Evolutionary conservation across 2,888 invertebrate genomes (phyloP), one percentile per base, ranked within the genome.

Genomic region (Drosophila eohydei): DNA sequence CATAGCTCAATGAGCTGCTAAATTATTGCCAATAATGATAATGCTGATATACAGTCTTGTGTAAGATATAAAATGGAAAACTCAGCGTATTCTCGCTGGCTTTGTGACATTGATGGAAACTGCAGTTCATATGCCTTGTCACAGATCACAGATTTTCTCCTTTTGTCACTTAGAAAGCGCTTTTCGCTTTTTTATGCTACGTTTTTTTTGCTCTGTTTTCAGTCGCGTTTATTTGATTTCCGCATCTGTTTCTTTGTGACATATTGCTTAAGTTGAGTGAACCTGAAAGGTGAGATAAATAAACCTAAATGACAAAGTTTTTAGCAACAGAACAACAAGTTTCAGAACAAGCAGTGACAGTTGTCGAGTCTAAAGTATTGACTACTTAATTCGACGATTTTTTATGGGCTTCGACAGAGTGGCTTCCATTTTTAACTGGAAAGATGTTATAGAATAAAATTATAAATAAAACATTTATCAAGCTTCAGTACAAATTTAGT

Each of bases 111-210:
- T 78, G 83, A 83, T 68, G 74, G 71, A 74, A 82, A 81, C 73
- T 72, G 62, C 76, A 68, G 52, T 67, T 71, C 66, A 67, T 54
- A 43, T 34, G 56, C 51, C 36, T 54, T 57, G 46, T 32, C 11
- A 54, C 54, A 34, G 64, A 62, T 43, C 65, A 48, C 66, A 50
- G 48, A 54, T 54, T 70, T 63, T 61, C 61, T 40, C 54, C 66
- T 74, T 65, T 72, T 78, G 75, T 81, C 82, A 74, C 80, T 83
- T 84, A 84, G 84, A 84, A 84, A 74, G 60, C 50, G 55, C 50
- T 26, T 56, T 43, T 56, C 16, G 14, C 8, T 21, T 32, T 32
- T 52, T 54, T 40, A 40, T 16, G 54, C n/a, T 16, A 40, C 11
- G 11, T 12, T 41, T 41, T 55, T n/a, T 51, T 66, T 73, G 5